Percentiles rank a stretch among this genome's conserved stretches.
These are phyloP conservation scores for Volucella zonaria DNA, from an alignment of 2,888 invertebrate species.

Conservation along the genomic window DNA sequence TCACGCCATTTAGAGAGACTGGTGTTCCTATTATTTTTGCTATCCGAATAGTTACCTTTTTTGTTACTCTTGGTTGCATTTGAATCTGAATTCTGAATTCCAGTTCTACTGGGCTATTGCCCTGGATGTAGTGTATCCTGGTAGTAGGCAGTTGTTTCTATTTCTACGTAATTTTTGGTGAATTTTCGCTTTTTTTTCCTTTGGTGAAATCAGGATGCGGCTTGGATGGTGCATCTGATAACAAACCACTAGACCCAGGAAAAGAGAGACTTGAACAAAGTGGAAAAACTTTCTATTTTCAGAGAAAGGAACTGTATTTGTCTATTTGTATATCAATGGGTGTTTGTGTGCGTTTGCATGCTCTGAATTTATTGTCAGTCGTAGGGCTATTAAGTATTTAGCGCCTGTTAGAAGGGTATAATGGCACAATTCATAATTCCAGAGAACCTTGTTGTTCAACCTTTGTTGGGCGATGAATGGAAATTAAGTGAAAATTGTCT, in stretches of 20 bases:
- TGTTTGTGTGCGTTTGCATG: conserved; percentile 44
- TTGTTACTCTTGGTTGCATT: not conserved
- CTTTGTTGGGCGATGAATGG: conserved; percentile 63
- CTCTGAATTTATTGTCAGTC: conserved; percentile 54
- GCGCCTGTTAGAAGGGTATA: conserved; percentile 61
- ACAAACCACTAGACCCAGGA: conserved; percentile 54
- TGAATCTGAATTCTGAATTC: conserved; percentile 4
- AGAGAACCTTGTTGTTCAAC: conserved; percentile 36
- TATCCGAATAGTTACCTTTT: conserved; percentile 16
- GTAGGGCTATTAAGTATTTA: conserved; percentile 60
- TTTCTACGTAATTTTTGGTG: conserved; percentile 52
- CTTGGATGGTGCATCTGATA: conserved; percentile 56
- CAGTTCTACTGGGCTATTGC: conserved; percentile 36
- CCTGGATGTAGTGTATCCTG: conserved; percentile 1
- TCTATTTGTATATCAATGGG: not conserved
- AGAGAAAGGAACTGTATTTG: conserved; percentile 7
- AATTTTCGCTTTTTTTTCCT: conserved; percentile 45
- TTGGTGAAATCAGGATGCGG: conserved; percentile 62
- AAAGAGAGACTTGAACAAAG: conserved; percentile 18
- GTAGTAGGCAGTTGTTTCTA: conserved; percentile 58
- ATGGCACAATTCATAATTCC: conserved; percentile 56
- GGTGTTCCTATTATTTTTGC: conserved; percentile 41
- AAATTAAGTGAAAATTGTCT: conserved; percentile 61
- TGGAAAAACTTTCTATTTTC: conserved; percentile 65
- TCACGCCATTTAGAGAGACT: conserved; percentile 68